Evolutionary conservation across 2,888 invertebrate species (phyloP).

Genomic region (Philereme transversata): DNA sequence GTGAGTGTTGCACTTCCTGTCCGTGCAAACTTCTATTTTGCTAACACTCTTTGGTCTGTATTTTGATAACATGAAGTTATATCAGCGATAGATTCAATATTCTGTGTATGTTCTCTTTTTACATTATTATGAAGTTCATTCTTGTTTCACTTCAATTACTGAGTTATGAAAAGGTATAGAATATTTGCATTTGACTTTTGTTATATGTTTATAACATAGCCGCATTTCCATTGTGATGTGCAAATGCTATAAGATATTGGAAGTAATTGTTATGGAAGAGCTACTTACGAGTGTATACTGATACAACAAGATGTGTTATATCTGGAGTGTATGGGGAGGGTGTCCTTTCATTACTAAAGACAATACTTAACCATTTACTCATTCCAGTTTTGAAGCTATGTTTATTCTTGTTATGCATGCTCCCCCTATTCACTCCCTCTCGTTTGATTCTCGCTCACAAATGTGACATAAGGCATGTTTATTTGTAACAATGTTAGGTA

Average conservation of each 20-base stretch:
- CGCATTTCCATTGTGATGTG: conserved; percentile 65
- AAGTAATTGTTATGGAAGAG: conserved; percentile 52
- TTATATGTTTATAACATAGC: conserved; percentile 7
- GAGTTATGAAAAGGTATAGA: conserved; percentile 14
- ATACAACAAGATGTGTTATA: conserved; percentile 28
- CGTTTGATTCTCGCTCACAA: conserved; percentile 43
- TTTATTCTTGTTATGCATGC: conserved; percentile 41
- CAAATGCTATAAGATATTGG: conserved; percentile 68
- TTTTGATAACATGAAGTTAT: conserved; percentile 54
- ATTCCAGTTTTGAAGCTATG: conserved; percentile 38
- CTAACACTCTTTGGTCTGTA: conserved; percentile 58
- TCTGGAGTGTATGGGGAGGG: conserved; percentile 52
- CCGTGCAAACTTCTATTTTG: conserved; percentile 51
- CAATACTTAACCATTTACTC: conserved; percentile 43
- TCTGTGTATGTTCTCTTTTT: conserved; percentile 69
- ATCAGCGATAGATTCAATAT: conserved; percentile 59
- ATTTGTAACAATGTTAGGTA: conserved; percentile 63
- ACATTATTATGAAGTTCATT: conserved; percentile 38
- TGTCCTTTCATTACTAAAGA: conserved; percentile 46
- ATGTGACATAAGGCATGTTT: conserved; percentile 53
- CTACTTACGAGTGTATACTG: conserved; percentile 29
- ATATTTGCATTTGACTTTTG: conserved; percentile 23
- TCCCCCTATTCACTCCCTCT: conserved; percentile 41
- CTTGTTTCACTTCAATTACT: conserved; percentile 31
- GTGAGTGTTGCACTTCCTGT: conserved; percentile 45